A percentile compares a stretch with the other conserved stretches of the same genome.
Conservation (phyloP, 2,888 invertebrate genomes). For the Limenitis camilla region DNA sequence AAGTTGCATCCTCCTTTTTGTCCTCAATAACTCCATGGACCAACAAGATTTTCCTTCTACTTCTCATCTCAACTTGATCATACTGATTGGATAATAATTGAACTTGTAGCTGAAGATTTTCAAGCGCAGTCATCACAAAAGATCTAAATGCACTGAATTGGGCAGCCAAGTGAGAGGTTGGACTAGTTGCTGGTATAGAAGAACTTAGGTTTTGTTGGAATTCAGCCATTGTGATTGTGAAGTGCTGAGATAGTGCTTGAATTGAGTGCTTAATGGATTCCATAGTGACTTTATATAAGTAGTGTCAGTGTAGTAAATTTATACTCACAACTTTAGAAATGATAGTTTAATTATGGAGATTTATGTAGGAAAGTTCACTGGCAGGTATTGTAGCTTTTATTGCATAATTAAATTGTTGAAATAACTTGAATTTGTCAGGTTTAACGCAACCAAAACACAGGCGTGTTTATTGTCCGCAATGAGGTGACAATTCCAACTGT, state of each 20-base stretch:
- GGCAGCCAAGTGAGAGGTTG: neutral
- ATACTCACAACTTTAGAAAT: too few relatives aligned
- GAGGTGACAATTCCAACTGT: too few relatives aligned
- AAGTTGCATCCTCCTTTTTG: conserved; percentile 3
- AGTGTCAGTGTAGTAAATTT: too few relatives aligned
- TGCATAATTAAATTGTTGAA: too few relatives aligned
- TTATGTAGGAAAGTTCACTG: too few relatives aligned
- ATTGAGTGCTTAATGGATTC: neutral
- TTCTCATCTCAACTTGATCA: conserved; percentile 13
- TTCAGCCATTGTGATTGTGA: too few relatives aligned
- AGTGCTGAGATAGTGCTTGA: conserved; percentile 5
- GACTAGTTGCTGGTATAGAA: conserved; percentile 4
- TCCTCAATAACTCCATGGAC: conserved; percentile 17
- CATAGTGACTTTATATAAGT: neutral
- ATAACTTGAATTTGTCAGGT: too few relatives aligned
- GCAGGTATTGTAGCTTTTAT: too few relatives aligned
- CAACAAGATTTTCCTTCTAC: conserved; percentile 17
- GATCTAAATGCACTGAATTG: conserved; percentile 6
- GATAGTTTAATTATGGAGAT: too few relatives aligned
- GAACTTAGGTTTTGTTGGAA: too few relatives aligned
- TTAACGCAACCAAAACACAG: too few relatives aligned
- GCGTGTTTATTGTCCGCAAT: too few relatives aligned
- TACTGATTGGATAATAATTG: conserved; percentile 3
- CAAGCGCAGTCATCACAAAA: conserved; percentile 10
- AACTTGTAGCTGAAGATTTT: conserved; percentile 10